Evolutionary conservation across 2,888 invertebrate species (phyloP), one percentile per base, ranked within the genome.

Genomic region (Rhogogaster chlorosoma): DNA sequence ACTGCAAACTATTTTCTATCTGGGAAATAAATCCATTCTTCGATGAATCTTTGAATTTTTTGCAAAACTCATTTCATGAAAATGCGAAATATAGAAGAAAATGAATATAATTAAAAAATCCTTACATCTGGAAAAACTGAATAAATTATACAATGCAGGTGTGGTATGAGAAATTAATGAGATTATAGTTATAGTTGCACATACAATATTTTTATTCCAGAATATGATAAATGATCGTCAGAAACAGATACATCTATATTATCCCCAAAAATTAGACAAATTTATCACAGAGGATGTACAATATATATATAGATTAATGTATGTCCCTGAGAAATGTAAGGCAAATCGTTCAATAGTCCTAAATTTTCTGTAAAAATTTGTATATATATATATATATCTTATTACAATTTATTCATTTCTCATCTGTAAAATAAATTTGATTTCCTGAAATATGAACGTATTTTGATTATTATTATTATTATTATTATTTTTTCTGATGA

Each of bases 281-380:
- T 90, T 90, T 92, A 92, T 92, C 92, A 92, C 92, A 92, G 92
- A 91, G 90, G 91, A 92, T 89, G 89, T 90, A 89, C 88, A 90
- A 86, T 90, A 88, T 89, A 89, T 87, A 67, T 45, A 83, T 80
- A 80, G 57, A 80, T 38, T 29, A 32, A 67, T 67, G 67, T 32
- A 18, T 42, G 18, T 77, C 32, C 29, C 73, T 42, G 42, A 73
- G 42, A n/a, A 73, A 42, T 22, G 42, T 42, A 12, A 32, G 67
- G 38, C 73, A 42, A 42, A 7, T 42, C n/a, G 12, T 73, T 10
- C 22, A 29, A 38, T n/a, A 12, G 9, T 42, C n/a, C 38, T 32
- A 6, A 70, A 73, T 42, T 73, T 73, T 73, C 22, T 42, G 32
- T 67, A 18, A 67, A 67, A 67, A 12, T 57, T 12, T 29, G 12